These are phyloP conservation scores for Fissipunctia ypsillon DNA, from an alignment of 2,888 invertebrate species.

Conservation along the genomic window DNA sequence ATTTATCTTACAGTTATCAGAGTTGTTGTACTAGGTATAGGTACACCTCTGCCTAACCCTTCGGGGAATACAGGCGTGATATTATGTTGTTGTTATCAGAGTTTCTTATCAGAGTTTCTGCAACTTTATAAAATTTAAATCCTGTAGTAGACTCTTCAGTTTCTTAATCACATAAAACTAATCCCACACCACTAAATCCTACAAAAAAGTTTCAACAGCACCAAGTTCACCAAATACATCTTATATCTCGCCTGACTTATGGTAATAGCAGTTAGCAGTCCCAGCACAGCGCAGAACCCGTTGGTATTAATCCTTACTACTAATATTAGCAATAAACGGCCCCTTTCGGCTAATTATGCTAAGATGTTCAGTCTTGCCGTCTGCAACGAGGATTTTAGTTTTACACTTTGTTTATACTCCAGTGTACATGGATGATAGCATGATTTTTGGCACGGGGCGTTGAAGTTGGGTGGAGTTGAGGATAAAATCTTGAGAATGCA, in stretches of 20 bases:
- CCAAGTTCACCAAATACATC: constrained; percentile 34
- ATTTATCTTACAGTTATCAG: not conserved
- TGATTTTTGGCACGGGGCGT: constrained; percentile 49
- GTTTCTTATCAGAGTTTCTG: not conserved
- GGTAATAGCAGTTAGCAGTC: constrained; percentile 81
- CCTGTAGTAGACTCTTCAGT: not conserved
- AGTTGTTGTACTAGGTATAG: too few species aligned
- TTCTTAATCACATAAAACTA: not conserved
- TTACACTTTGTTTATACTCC: constrained; percentile 71
- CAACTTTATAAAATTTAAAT: not conserved
- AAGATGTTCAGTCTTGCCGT: constrained; percentile 84
- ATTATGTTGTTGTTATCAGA: too few species aligned
- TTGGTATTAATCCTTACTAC: constrained; percentile 88
- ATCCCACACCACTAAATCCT: not conserved
- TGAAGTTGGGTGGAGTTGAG: not conserved
- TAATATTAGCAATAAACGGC: constrained; percentile 90
- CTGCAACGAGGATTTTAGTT: constrained; percentile 80
- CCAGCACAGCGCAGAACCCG: constrained; percentile 70
- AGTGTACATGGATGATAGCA: constrained; percentile 61
- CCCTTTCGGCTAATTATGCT: constrained; percentile 89
- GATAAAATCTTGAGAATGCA: not conserved
- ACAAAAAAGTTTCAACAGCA: constrained; percentile 14
- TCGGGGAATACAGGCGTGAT: too few species aligned
- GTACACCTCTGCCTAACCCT: too few species aligned
- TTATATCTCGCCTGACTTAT: constrained; percentile 73